Base-by-base conservation (phyloP, 2,888 invertebrate species). In the Caenorhabditis virilis region DNA sequence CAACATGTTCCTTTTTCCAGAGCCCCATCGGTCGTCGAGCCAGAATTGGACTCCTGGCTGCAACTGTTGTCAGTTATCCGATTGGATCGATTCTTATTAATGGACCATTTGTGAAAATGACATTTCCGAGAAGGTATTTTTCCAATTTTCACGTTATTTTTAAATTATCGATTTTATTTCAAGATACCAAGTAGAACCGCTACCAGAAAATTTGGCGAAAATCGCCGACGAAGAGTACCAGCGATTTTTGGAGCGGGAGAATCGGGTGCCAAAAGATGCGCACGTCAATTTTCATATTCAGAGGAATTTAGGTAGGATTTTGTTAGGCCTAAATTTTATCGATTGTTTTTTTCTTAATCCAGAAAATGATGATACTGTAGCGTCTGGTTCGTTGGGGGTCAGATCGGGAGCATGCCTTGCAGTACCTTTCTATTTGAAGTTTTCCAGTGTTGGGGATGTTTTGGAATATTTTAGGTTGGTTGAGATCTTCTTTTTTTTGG, bases 51-150 rank as follows among this genome's bases (percentile, higher is more conserved):
- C 49, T 78, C n/a, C 56, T 80, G n/a, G 74, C 67, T 1, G 78
- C 71, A 20, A 78, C 77, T 11, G 61, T 80, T n/a, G 67, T 74
- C 42, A 56, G 53, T 1, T 79, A 77, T 56, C 80, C 80, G 11
- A 45, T 77, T 22, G 69, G 66, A n/a, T 63, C 68, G 4, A 54
- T 80, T 30, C 49, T 77, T 6, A 33, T 69, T 13, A 76, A 79
- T 49, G 80, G 80, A 1, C 79, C 80, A 0, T 59, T 80, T 16
- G 66, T 78, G n/a, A 76, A 70, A 42, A 53, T 69, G 20, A 67
- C 74, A 0, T 78, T 80, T 55, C 69, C 69, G 0, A 52, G 48
- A 39, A 56, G 74, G 70, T 70, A 30, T 30, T 30, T 23, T 25
- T 41, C 56, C 13, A 6, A 13, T 41, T 30, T 42, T 23, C 23